Evolutionary conservation across 1,140 invertebrate genomes (phyloP), one percentile per base, ranked within the genome.

Genomic region (Drosophila yakuba): DNA sequence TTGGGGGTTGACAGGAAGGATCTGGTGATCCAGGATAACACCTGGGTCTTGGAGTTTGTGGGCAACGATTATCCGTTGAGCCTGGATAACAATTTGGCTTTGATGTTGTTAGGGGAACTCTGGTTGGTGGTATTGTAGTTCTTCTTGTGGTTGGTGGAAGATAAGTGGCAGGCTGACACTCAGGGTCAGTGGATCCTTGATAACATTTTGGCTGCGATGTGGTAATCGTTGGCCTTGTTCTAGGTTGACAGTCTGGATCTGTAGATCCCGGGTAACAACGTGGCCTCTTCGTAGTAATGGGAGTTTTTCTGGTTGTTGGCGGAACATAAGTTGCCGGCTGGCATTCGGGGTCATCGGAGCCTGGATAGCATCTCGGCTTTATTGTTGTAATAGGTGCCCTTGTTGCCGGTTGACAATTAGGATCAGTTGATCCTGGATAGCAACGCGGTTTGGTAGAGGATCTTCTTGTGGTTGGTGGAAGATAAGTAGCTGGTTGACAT

Each of bases 271-370:
- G 71, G 14, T 56, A 66, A 3, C 74, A 77, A 75, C n/a, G 48
- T 17, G 47, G 62, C 2, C 32, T 56, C 0, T 60, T 1, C 0
- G 68, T 66, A 1, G 44, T 35, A 14, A 20, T 11, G 3, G 67
- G 36, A 10, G 47, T n/a, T 14, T 20, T 38, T 1, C 20, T 67
- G 0, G 76, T 72, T 2, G 74, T 67, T 15, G 66, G 66, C 0
- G 58, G 76, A 7, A 54, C 32, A n/a, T 68, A 61, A n/a, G 75
- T 78, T 0, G 76, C 66, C 0, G 76, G 74, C 14, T 64, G 93
- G 15, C 93, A 93, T 36, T 78, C 76, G 5, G 92, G 89, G 75
- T 94, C 92, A 0, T 56, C 79, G 23, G 83, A 91, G 4, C 92
- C 93, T 1, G 92, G 92, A 63, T 84, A 91, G 73, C 74, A 76